Percentiles rank a stretch among this genome's conserved stretches.
phyloP scores from a whole-genome alignment of 1,140 invertebrate genomes.

The Caenorhabditis briggsae region DNA sequence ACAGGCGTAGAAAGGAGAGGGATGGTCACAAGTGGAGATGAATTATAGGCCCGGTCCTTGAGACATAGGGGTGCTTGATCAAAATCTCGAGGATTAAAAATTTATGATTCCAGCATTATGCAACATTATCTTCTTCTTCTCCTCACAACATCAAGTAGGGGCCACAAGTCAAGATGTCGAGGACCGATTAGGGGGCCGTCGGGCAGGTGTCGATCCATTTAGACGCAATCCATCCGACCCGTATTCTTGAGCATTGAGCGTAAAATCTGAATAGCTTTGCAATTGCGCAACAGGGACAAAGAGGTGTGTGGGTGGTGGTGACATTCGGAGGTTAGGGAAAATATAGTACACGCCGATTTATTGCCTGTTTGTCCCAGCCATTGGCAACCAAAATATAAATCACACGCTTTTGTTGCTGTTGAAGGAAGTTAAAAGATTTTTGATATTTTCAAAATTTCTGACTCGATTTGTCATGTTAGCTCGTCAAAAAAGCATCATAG shows the following conservation, averaged over 20 bases:
- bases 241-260: conserved; percentile 53
- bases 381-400: conserved; percentile 38
- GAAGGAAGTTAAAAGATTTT: not conserved
- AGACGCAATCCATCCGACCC: conserved; percentile 14
- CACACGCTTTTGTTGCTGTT: conserved; percentile 14
- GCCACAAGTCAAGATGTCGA: not conserved
- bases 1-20: not conserved
- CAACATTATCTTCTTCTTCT: not conserved
- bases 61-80: not conserved
- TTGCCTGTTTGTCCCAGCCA: conserved; percentile 20
- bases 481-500: too few relatives aligned
- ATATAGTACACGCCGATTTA: conserved; percentile 47
- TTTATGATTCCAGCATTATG: conserved; percentile 36
- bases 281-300: conserved; percentile 48
- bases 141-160: not conserved
- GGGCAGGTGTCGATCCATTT: conserved; percentile 14
- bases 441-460: conserved; percentile 40
- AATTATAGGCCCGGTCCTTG: conserved; percentile 50
- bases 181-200: conserved; percentile 1
- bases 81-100: conserved; percentile 9
- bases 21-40: conserved; percentile 55
- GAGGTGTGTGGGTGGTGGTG: conserved; percentile 16
- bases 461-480: conserved; percentile 12
- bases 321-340: not conserved
- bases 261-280: conserved; percentile 52